Evolutionary conservation across 1,140 invertebrate species (phyloP).

Genomic region (Anadara kagoshimensis): DNA sequence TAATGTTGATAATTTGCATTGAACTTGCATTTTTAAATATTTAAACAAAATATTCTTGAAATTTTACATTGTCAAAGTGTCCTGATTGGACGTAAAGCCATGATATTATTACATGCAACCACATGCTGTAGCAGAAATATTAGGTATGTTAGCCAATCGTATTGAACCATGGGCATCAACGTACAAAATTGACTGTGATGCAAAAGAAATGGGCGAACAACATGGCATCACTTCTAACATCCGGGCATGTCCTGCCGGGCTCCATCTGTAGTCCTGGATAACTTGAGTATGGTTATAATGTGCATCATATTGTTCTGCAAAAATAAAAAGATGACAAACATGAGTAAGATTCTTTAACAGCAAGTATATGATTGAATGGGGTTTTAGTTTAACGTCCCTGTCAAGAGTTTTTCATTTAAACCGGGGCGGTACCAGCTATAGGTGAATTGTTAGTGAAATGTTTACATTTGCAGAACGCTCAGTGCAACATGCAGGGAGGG

Average conservation of each 20-base stretch:
- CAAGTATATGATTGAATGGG: too few species aligned
- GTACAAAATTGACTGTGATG: conserved; percentile 45
- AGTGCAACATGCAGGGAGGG: too few species aligned
- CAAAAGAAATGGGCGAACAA: conserved; percentile 51
- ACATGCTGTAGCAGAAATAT: conserved; percentile 48
- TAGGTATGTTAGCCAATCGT: conserved; percentile 41
- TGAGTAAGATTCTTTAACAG: background rate
- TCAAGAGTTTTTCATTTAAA: background rate
- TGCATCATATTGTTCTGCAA: conserved; percentile 37
- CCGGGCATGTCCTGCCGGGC: conserved; percentile 7
- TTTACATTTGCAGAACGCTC: background rate
- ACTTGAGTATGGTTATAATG: conserved; percentile 46
- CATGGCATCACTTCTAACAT: conserved; percentile 40
- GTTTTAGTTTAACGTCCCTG: background rate
- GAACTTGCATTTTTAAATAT: too few species aligned
- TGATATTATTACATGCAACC: conserved; percentile 43
- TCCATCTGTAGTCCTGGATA: conserved; percentile 40
- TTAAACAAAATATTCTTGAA: too few species aligned
- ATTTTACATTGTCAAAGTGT: background rate
- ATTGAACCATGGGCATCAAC: conserved; percentile 36
- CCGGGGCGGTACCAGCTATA: background rate
- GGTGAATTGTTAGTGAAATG: background rate
- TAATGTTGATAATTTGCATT: too few species aligned
- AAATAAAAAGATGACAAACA: background rate
- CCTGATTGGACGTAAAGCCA: background rate